Base-by-base conservation (phyloP, 1,140 invertebrate genomes). In the Centruroides sculpturatus region DNA sequence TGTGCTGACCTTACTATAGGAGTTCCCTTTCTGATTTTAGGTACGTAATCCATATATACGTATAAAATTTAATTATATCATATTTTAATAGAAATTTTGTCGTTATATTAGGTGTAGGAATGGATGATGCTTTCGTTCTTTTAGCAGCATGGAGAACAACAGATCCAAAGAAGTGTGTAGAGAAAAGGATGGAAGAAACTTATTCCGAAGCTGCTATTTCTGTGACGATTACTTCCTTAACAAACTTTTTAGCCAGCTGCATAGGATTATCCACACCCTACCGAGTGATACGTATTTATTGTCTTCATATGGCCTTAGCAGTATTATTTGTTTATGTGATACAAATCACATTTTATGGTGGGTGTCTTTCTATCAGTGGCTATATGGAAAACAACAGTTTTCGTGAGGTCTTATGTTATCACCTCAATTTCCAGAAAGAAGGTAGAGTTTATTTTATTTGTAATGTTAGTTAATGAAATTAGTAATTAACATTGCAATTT, bases 111-210 rank as follows among this genome's bases (percentile, higher is more conserved):
- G 92, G 91, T 69, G 93, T 97, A 68, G 92, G 92, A 51, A 93
- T 95, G 56, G 92, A 97, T 72, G 92, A 96, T 73, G 96, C 92
- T 47, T 96, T 97, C 74, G 90, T 96, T 4, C 92, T 98, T 85
- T 75, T 97, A 64, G 92, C 92, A 0, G 89, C 91, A 0, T 95
- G 91, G 89, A 77, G 91, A 59, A 77, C 89, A 46, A 91, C 90
- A 0, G 83, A 85, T 1, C 81, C 85, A 11, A 83, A 85, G 67
- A 80, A 86, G 63, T 77, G 83, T 9, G 86, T 97, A 1, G 84
- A 86, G 0, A 84, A 90, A 69, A 76, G 92, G 46, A 87, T 97
- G 83, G 90, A 85, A 0, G 77, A 83, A 54, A 90, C 88, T 73
- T 80, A 96, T 69, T 89, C 87, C 55, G 89, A 93, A 72, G 92